Conservation (phyloP, 1,140 invertebrate species). For the Hypothenemus hampei region DNA sequence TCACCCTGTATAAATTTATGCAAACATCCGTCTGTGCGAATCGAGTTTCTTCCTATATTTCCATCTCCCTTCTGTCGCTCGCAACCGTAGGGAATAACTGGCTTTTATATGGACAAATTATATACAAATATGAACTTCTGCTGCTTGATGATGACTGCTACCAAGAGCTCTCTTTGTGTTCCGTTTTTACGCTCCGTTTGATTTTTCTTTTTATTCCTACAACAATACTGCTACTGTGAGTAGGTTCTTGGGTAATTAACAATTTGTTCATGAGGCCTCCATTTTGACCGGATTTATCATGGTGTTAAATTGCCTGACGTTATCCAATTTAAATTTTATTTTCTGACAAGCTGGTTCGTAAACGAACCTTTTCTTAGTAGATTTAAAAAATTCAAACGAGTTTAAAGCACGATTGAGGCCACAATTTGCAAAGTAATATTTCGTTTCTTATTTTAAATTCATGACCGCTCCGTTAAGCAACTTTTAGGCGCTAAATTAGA, state of each 20-base stretch:
- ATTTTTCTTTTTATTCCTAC: too few relatives aligned
- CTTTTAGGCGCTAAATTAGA: slow-evolving; percentile 46
- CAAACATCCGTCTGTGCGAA: too few relatives aligned
- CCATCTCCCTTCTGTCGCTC: slow-evolving; percentile 38
- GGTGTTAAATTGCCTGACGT: too few relatives aligned
- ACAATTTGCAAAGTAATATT: slow-evolving; percentile 41
- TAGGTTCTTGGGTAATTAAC: too few relatives aligned
- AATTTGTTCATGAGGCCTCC: too few relatives aligned
- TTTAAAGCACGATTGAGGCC: slow-evolving; percentile 35
- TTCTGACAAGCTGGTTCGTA: too few relatives aligned
- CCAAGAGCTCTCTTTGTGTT: neutral
- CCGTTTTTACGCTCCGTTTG: slow-evolving; percentile 1
- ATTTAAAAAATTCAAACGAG: slow-evolving; percentile 28
- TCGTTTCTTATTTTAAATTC: slow-evolving; percentile 42
- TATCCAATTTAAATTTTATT: too few relatives aligned
- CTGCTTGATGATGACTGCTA: slow-evolving; percentile 19
- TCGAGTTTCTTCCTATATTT: slow-evolving; percentile 23
- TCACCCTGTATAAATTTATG: too few relatives aligned
- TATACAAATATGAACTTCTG: slow-evolving; percentile 47
- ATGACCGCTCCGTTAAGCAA: slow-evolving; percentile 39
- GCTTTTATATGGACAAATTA: slow-evolving; percentile 46
- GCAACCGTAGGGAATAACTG: slow-evolving; percentile 40
- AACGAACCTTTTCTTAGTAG: too few relatives aligned
- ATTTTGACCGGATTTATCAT: too few relatives aligned
- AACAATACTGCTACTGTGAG: too few relatives aligned